Evolutionary conservation across 2,113 vertebrate genomes (phyloP), one percentile per base, ranked within the genome.

Genomic region (Bostrychus sinensis): DNA sequence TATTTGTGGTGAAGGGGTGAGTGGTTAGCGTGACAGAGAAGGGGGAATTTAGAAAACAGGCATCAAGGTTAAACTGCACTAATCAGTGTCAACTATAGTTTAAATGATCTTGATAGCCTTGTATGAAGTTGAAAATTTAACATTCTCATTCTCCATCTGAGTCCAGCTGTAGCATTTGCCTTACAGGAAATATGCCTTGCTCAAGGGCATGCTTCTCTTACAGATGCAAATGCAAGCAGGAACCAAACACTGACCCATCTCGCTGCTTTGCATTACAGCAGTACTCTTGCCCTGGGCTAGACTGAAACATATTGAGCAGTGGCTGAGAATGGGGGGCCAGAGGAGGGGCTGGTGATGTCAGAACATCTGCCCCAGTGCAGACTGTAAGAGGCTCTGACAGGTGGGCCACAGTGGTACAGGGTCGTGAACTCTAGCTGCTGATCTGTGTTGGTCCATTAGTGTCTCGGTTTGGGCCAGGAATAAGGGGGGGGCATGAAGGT

Each of bases 351-450:
- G 85, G 65, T 85, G 85, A 87, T 80, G 83, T 90, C 86, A 89
- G 77, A 83, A 84, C 85, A 83, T 90, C 86, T 88, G 86, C 66
- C 83, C 51, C 72, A 41, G 20, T 55, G 62, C 65, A 88, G 86
- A 81, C 68, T 56, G 46, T 82, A 86, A 86, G 80, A 74, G 61
- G 71, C 69, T 85, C 75, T 85, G 82, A 89, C 88, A 89, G 88
- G 86, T 89, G 87, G 84, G 82, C 72, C 73, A 65, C 70, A 59
- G 74, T n/a, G 54, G 75, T 80, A 71, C 75, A 73, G 85, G 88
- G 83, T 87, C 85, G 81, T 68, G 83, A 90, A 84, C 86, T 86
- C 80, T 67, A 85, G 80, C 81, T 81, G 83, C 76, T 38, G 66
- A 60, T 60, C 78, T 70, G 75, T 80, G 80, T 66, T 73, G 77